Base-by-base conservation (phyloP, 2,888 invertebrate genomes). In the Nomada fabriciana region DNA sequence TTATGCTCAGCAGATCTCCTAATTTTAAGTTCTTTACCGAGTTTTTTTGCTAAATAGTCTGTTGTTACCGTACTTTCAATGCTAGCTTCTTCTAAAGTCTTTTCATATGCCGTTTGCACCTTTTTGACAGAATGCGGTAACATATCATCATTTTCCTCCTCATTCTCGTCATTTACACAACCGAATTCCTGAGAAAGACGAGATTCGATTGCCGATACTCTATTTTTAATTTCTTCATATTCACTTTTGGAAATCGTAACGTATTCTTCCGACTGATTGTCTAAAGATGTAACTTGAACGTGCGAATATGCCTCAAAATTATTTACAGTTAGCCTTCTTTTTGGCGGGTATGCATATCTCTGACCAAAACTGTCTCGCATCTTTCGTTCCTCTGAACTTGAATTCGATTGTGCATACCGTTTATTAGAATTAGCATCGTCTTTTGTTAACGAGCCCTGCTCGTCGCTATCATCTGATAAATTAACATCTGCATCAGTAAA, bases 221-320 rank as follows among this genome's bases (percentile, higher is more conserved):
- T 94, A 91, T 95, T 96, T 92, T 97, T 97, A 64, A 97, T 97
- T 86, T 96, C 97, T 92, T 97, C 97, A 88, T 97, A 97, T 93
- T 97, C 97, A 77, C 95, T 96, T 94, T 97, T 97, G 3, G 96
- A 95, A 88, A 97, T 96, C 86, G 96, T 95, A 4, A 97, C 96
- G 90, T 96, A 97, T 89, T 97, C 96, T 90, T 95, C 93, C 91
- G 95, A 94, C 90, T 94, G 68, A 63, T 86, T 77, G 9, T 87
- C 72, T 29, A 76, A 55, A 25, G 76, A 75, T 25, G 75, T 91
- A 29, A 79, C 29, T 47, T 76, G 94, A 92, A 89, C 59, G 11
- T 64, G 80, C 47, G 86, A 81, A 70, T 75, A 82, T 23, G 76
- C 60, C 71, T 88, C 73, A 1, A 82, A 74, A 50, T 81, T 78